phyloP scores from a whole-genome alignment of 2,888 invertebrate genomes.

The Orthosia gracilis region DNA sequence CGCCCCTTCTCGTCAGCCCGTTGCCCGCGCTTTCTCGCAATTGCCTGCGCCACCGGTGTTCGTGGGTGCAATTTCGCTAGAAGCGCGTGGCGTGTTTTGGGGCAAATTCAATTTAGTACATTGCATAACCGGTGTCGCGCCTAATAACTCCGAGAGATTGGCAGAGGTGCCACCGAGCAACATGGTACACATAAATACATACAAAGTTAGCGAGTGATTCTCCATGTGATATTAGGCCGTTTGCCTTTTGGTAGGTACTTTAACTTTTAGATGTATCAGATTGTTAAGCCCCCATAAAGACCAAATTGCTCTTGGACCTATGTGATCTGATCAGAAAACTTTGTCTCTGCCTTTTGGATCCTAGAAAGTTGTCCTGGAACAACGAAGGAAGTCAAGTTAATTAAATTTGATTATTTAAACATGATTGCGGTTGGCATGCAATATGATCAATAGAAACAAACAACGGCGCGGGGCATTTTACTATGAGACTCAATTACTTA shows the following conservation, averaged over 20 bases:
- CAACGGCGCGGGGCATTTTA: neutral
- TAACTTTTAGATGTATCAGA: neutral
- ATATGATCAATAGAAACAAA: no score
- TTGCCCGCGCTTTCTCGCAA: conserved; percentile 64
- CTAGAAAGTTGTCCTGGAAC: neutral
- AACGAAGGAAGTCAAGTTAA: no score
- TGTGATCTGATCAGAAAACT: neutral
- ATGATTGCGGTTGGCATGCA: no score
- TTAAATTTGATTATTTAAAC: no score
- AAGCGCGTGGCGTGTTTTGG: conserved; percentile 59
- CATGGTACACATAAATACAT: conserved; percentile 32
- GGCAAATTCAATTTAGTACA: conserved; percentile 57
- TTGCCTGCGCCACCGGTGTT: conserved; percentile 61
- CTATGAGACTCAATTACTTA: neutral
- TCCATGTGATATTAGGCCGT: conserved; percentile 6
- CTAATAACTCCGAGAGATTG: conserved; percentile 55
- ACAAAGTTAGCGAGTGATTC: conserved; percentile 31
- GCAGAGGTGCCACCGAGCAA: conserved; percentile 45
- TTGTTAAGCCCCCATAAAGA: neutral
- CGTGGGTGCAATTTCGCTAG: conserved; percentile 57
- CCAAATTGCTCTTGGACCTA: neutral
- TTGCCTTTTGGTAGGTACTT: neutral
- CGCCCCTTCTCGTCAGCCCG: conserved; percentile 66
- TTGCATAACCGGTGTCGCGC: conserved; percentile 57
- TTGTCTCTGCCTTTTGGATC: neutral